phyloP scores from a whole-genome alignment of 2,888 invertebrate species.

The Chrysopilus asiliformis region DNA sequence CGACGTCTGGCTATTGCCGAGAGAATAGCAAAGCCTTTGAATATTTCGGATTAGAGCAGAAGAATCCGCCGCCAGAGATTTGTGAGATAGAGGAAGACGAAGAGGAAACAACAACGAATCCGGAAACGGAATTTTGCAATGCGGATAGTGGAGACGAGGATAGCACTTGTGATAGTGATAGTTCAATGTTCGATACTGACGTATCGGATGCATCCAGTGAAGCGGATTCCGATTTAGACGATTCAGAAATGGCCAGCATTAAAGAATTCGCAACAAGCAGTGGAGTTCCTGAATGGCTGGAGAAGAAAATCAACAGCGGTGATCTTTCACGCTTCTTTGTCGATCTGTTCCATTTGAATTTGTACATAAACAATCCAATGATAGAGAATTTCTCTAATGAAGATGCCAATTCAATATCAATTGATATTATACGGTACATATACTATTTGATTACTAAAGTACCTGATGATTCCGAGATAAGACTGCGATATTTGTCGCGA shows the following conservation, averaged over 20 bases:
- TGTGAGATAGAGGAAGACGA: constrained; percentile 14
- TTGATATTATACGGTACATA: constrained; percentile 49
- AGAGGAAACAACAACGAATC: constrained; percentile 21
- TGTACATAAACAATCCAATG: constrained; percentile 54
- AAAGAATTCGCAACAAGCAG: too few relatives aligned
- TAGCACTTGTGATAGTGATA: neutral
- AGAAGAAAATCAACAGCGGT: constrained; percentile 45
- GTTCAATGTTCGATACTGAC: neutral
- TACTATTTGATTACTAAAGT: constrained; percentile 34
- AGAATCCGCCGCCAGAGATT: neutral
- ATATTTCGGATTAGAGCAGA: constrained; percentile 37
- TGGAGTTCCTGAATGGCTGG: constrained; percentile 49
- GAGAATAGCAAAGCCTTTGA: constrained; percentile 40
- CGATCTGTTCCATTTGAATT: constrained; percentile 49
- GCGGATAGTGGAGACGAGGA: constrained; percentile 7
- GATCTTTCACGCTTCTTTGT: constrained; percentile 51
- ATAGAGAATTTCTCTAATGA: constrained; percentile 52
- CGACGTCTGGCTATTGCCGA: constrained; percentile 50
- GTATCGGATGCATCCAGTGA: constrained; percentile 6
- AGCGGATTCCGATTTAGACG: constrained; percentile 9
- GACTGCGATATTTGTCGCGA: constrained; percentile 30
- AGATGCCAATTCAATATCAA: constrained; percentile 44
- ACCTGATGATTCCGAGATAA: constrained; percentile 19
- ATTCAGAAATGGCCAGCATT: too few relatives aligned
- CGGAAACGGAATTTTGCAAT: constrained; percentile 1